Percentiles rank a stretch among this genome's conserved stretches.
Evolutionary conservation across 2,113 vertebrate species (phyloP).

Genomic region (Promerops cafer): DNA sequence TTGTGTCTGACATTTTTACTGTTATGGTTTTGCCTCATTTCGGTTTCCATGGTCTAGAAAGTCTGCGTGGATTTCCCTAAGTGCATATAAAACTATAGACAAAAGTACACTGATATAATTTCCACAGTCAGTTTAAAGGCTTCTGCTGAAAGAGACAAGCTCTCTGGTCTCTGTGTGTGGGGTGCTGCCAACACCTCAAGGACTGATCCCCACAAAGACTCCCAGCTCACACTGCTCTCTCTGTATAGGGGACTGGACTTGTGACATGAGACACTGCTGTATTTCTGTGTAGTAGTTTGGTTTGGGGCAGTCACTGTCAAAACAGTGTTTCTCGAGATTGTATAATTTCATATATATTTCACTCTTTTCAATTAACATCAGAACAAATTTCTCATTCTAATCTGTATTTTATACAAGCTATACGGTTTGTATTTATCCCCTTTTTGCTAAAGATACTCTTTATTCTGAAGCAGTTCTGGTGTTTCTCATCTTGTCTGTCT

Average conservation of each 20-base stretch:
- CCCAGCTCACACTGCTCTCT: background rate
- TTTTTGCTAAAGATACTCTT: background rate
- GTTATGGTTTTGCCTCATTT: background rate
- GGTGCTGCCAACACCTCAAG: background rate
- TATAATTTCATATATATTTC: background rate
- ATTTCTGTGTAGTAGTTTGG: background rate
- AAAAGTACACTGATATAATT: background rate
- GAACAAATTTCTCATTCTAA: background rate
- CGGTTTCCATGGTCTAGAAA: background rate
- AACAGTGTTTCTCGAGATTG: accelerated
- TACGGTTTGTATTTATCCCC: background rate
- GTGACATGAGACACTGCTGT: accelerated
- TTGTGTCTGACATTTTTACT: background rate
- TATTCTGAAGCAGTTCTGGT: background rate
- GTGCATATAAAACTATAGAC: background rate
- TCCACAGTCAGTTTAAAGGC: background rate
- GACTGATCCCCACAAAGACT: background rate
- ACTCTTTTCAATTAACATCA: background rate
- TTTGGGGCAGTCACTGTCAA: background rate
- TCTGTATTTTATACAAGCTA: background rate
- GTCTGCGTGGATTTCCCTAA: background rate
- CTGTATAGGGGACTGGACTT: background rate
- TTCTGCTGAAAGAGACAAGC: background rate
- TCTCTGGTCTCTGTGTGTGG: background rate
- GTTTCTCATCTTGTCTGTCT: background rate